A percentile compares a stretch with the other conserved stretches of the same genome.
Conservation (phyloP, 2,113 vertebrate genomes). For the Coracopsis vasa region DNA sequence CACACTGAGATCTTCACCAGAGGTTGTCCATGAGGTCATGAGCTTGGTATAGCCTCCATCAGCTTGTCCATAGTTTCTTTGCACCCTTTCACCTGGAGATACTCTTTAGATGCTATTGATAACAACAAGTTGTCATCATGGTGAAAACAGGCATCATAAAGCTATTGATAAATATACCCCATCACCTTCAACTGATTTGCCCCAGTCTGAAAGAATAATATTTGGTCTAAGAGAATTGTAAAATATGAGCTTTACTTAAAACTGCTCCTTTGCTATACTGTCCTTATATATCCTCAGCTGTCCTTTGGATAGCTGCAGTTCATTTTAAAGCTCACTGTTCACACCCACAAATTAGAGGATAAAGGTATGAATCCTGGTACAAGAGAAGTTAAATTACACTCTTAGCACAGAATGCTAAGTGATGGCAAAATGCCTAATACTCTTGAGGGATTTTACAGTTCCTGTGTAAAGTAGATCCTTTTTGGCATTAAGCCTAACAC, state of each 20-base stretch:
- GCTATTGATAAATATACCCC: neutral
- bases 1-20: neutral
- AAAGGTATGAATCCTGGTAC: neutral
- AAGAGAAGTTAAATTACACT: conserved; percentile 23
- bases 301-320: neutral
- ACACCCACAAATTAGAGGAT: neutral
- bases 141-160: neutral
- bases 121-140: neutral
- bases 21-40: rapidly evolving
- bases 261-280: neutral
- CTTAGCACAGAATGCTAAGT: neutral
- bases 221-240: neutral
- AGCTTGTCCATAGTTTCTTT: neutral
- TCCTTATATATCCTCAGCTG: neutral
- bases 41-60: neutral
- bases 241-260: neutral
- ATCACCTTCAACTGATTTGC: neutral
- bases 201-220: neutral
- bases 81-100: neutral
- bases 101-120: neutral
- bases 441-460: conserved; percentile 20
- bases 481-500: neutral
- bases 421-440: conserved; percentile 3
- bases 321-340: neutral
- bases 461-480: neutral